Conservation (phyloP, 2,888 invertebrate species). For the Argynnis bischoffii region DNA sequence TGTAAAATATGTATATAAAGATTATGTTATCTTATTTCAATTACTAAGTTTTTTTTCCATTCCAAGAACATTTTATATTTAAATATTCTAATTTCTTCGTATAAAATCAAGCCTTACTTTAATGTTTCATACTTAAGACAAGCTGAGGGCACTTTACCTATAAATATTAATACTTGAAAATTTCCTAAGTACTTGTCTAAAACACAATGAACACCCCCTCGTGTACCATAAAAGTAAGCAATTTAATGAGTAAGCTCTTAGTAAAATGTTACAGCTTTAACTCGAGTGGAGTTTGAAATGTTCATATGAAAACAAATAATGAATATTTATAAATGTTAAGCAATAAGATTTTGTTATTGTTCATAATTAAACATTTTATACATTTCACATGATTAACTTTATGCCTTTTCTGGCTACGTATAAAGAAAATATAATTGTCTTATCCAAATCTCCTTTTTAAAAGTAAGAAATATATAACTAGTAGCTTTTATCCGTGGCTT, state of each 20-base stretch:
- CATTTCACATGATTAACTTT: no score
- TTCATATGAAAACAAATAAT: neutral
- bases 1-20: no score
- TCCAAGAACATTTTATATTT: no score
- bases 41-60: neutral
- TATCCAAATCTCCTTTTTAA: no score
- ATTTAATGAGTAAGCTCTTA: constrained; percentile 9
- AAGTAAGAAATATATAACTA: no score
- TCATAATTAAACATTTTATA: neutral
- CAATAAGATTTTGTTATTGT: neutral
- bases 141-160: constrained; percentile 10
- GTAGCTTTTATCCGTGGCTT: no score
- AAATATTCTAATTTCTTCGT: neutral
- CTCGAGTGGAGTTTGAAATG: neutral
- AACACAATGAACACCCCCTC: constrained; percentile 16
- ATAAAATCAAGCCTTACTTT: neutral
- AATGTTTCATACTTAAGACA: constrained; percentile 8
- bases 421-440: no score
- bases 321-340: neutral
- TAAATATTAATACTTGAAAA: constrained; percentile 18
- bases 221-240: constrained; percentile 6
- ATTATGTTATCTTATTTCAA: neutral
- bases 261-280: constrained; percentile 8
- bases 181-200: constrained; percentile 18
- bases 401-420: no score